Percentiles rank a stretch among this genome's conserved stretches.
These are phyloP conservation scores for Leptinotarsa defecta DNA, from an alignment of 1,140 invertebrate genomes.

Conservation along the genomic window DNA sequence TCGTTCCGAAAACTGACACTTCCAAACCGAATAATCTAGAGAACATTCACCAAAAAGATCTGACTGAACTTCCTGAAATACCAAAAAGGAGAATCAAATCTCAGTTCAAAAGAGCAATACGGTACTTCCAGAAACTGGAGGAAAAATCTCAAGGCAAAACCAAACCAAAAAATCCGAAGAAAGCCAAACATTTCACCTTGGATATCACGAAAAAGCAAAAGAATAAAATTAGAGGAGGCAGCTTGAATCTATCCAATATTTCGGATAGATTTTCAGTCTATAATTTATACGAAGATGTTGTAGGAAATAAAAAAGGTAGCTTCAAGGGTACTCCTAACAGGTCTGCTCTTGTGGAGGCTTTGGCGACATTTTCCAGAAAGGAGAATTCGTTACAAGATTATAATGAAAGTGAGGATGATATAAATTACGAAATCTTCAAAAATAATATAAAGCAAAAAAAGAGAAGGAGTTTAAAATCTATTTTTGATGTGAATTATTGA, in stretches of 20 bases:
- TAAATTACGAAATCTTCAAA: slow-evolving; percentile 35
- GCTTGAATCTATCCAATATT: slow-evolving; percentile 33
- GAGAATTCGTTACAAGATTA: background rate
- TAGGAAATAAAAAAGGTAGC: slow-evolving; percentile 29
- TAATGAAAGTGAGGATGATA: slow-evolving; percentile 26
- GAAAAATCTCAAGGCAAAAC: slow-evolving; percentile 23
- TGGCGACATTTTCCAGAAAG: slow-evolving; percentile 29
- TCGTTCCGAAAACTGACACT: slow-evolving; percentile 10
- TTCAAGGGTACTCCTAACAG: slow-evolving; percentile 37
- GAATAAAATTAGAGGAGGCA: slow-evolving; percentile 26
- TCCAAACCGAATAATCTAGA: background rate
- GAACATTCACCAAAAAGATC: background rate
- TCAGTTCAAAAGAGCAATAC: slow-evolving; percentile 36
- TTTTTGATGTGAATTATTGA: slow-evolving; percentile 40
- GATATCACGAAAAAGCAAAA: slow-evolving; percentile 20
- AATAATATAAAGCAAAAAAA: slow-evolving; percentile 31
- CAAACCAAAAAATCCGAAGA: slow-evolving; percentile 13
- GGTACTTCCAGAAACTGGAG: slow-evolving; percentile 38
- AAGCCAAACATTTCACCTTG: slow-evolving; percentile 19
- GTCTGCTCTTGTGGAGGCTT: slow-evolving; percentile 28
- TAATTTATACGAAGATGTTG: slow-evolving; percentile 35
- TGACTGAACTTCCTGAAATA: background rate
- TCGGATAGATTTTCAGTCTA: slow-evolving; percentile 30
- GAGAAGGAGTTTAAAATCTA: slow-evolving; percentile 33
- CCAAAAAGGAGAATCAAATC: background rate